Percentiles rank a stretch among this genome's conserved stretches.
Evolutionary conservation across 1,140 invertebrate species (phyloP).

Genomic region (Aphelenchoides besseyi): DNA sequence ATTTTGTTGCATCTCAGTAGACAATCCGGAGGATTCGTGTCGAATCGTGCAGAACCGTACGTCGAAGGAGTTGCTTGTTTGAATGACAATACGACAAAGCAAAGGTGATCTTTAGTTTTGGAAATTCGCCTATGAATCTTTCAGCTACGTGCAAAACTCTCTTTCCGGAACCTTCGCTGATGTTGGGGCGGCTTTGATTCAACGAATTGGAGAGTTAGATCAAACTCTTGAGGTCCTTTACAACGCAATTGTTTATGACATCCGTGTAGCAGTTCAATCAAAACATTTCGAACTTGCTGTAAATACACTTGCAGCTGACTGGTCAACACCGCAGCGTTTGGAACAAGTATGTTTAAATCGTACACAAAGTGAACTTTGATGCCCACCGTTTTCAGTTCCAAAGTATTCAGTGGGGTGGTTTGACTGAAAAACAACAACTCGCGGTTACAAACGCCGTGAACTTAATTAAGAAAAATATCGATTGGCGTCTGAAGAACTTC

Average conservation of each 20-base stretch:
- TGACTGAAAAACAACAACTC: neutral
- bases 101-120: neutral
- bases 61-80: neutral
- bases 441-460: neutral
- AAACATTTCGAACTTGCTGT: neutral
- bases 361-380: neutral
- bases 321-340: neutral
- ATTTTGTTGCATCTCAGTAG: neutral
- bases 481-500: neutral
- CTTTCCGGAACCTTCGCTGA: neutral
- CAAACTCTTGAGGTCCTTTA: neutral
- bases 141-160: neutral
- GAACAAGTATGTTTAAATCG: neutral
- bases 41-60: neutral
- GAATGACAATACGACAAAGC: neutral
- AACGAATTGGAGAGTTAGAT: neutral
- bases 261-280: neutral
- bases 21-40: neutral
- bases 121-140: neutral
- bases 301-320: neutral
- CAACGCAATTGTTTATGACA: neutral
- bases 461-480: neutral
- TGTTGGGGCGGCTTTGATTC: neutral
- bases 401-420: neutral
- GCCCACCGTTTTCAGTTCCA: conserved; percentile 6